Evolutionary conservation across 35 echinoderm and acorn worm species (phyloP).

Genomic region (Patiria miniata): DNA sequence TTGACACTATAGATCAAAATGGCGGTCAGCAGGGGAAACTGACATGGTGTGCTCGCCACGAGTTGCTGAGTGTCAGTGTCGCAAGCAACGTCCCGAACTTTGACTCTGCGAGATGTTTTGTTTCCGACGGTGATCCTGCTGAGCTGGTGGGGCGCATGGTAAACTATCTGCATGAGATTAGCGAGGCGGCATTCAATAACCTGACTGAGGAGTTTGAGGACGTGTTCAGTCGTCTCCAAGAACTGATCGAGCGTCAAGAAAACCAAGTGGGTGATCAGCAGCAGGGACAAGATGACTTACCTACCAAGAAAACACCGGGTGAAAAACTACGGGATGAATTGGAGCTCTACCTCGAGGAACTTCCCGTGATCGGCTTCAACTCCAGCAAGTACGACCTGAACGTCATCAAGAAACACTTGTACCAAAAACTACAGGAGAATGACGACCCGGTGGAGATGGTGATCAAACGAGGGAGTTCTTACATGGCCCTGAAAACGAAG

Average conservation of each 20-base stretch:
- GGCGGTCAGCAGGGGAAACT: neutral
- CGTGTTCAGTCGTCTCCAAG: neutral
- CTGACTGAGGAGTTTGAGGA: neutral
- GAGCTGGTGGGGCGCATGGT: neutral
- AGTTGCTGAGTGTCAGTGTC: conserved; percentile 22
- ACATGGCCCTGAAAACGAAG: too few relatives aligned
- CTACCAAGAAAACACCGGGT: too few relatives aligned
- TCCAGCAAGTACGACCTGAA: conserved; percentile 53
- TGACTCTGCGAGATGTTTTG: conserved; percentile 10
- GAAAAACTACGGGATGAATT: neutral
- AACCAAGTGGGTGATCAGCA: neutral
- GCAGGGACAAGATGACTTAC: neutral
- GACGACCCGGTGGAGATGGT: conserved; percentile 6
- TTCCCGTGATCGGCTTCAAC: conserved; percentile 57
- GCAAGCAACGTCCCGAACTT: conserved; percentile 15
- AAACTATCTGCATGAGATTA: conserved; percentile 3
- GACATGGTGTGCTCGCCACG: neutral
- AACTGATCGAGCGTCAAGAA: neutral
- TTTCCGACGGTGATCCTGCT: conserved; percentile 11
- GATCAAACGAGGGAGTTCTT: too few relatives aligned
- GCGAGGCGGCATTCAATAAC: neutral
- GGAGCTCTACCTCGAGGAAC: conserved; percentile 37
- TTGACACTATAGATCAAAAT: neutral
- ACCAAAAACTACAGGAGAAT: neutral
- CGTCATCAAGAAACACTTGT: conserved; percentile 39